Evolutionary conservation across 2,113 vertebrate genomes (phyloP).

Genomic region (Cottus gobio): DNA sequence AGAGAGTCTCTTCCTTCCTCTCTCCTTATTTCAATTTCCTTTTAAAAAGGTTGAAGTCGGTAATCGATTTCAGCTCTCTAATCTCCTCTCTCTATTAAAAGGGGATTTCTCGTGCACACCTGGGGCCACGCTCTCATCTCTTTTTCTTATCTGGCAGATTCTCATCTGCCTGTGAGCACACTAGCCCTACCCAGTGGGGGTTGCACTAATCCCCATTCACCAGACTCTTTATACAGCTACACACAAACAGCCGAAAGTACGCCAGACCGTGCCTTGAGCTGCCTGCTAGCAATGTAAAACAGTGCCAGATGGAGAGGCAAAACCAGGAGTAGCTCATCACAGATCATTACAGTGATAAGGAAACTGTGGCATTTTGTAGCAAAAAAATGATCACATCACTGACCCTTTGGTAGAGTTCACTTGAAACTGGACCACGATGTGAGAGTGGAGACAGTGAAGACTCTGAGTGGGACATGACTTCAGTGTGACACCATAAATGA

Average conservation of each 20-base stretch:
- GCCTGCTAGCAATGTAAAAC: conserved; percentile 57
- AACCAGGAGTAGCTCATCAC: conserved; percentile 34
- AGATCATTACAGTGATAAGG: neutral
- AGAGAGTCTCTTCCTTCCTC: conserved; percentile 1
- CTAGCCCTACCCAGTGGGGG: conserved; percentile 31
- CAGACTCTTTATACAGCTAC: conserved; percentile 35
- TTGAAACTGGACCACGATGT: neutral
- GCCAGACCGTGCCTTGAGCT: conserved; percentile 69
- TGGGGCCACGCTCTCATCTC: conserved; percentile 55
- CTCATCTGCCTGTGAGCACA: conserved; percentile 52
- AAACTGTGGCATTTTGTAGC: neutral
- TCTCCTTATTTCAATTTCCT: conserved; percentile 25
- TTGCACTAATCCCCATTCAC: conserved; percentile 51
- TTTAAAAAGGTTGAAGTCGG: conserved; percentile 36
- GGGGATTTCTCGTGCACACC: conserved; percentile 60
- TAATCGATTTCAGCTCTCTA: conserved; percentile 65
- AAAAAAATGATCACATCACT: conserved; percentile 10
- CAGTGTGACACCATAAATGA: conserved; percentile 56
- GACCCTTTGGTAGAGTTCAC: conserved; percentile 17
- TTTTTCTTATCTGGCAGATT: conserved; percentile 5
- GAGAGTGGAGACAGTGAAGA: conserved; percentile 33
- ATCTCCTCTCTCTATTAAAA: conserved; percentile 62
- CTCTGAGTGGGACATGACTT: conserved; percentile 29
- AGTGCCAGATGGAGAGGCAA: conserved; percentile 56
- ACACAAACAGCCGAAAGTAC: conserved; percentile 32